Base-by-base conservation (phyloP, 2,888 invertebrate species). In the Eugnorisma glareosa region DNA sequence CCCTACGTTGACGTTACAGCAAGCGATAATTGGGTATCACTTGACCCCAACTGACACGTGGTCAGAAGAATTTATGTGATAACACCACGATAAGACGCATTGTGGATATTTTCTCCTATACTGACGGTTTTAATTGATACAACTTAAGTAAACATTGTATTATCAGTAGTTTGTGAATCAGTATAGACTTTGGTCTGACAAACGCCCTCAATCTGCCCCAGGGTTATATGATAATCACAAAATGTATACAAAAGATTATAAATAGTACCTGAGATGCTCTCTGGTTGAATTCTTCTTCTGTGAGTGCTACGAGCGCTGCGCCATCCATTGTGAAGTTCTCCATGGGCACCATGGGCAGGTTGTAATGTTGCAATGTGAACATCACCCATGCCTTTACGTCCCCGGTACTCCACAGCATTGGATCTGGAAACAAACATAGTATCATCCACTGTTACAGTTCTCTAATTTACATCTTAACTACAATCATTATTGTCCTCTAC, bases 331-430 rank as follows among this genome's bases (percentile, higher is more conserved):
- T 97, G 96, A 98, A 98, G 92, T 98, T 98, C 88, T 98, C 98
- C 79, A 98, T 97, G 40, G 97, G 97, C 67, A 98, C 98, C 93
- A 97, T 97, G 24, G 98, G 98, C 86, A 98, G 95, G 88, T 98
- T 97, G 94, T 98, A 98, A 93, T 99, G 98, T 90, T 98, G 97
- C 81, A 98, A 97, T 89, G 98, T 99, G 98, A 98, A 99, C 93
- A 98, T 97, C 80, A 99, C 97, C 99, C 99, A 99, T 37, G 98
- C 97, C 86, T 98, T 98, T 68, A 99, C 99, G 93, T 99, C 98
- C 79, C 97, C 97, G 28, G 97, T 96, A 89, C 98, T 98, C 99
- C 99, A 99, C 90, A 98, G 97, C 92, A 97, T 97, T 84, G 99
- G 99, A 97, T 99, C 99, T 99, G 96, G 13, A 96, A 96, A 79